Conservation (phyloP, 2,113 vertebrate species). For the Campylomormyrus numenius region DNA sequence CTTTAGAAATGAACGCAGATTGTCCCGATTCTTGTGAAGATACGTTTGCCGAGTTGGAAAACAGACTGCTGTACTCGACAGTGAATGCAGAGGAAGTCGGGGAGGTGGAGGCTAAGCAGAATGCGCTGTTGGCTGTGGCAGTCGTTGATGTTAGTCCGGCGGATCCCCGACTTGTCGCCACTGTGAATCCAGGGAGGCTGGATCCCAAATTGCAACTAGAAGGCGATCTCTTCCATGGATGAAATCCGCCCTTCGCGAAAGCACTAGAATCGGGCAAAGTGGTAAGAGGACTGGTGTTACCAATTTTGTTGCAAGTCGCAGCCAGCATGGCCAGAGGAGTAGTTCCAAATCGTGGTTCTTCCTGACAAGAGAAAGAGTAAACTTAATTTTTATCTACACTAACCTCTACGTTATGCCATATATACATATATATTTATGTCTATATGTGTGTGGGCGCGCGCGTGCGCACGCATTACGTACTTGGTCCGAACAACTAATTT, state of each 20-base stretch:
- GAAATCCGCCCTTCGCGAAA: constrained; percentile 96
- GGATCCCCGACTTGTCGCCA: constrained; percentile 80
- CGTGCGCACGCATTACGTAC: background rate
- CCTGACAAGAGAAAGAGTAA: constrained; percentile 55
- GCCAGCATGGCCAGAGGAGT: constrained; percentile 98
- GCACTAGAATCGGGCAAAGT: constrained; percentile 93
- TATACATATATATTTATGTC: background rate
- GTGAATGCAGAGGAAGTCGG: constrained; percentile 94
- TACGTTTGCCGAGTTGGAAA: constrained; percentile 85
- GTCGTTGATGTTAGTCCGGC: constrained; percentile 76
- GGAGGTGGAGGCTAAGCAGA: constrained; percentile 94
- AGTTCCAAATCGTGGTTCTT: constrained; percentile 97
- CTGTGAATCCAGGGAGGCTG: constrained; percentile 88
- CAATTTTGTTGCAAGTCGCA: constrained; percentile 98
- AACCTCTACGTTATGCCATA: background rate
- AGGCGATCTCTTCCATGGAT: constrained; percentile 94
- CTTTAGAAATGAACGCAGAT: constrained; percentile 97
- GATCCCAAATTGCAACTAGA: constrained; percentile 95
- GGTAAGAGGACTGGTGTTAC: constrained; percentile 94
- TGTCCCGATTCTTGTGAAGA: constrained; percentile 87
- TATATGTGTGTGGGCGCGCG: background rate
- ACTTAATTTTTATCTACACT: background rate
- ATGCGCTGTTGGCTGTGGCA: constrained; percentile 87
- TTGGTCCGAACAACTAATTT: background rate
- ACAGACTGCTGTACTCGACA: constrained; percentile 91